Base-by-base conservation (phyloP, 2,888 invertebrate genomes). In the Cactoblastis cactorum region DNA sequence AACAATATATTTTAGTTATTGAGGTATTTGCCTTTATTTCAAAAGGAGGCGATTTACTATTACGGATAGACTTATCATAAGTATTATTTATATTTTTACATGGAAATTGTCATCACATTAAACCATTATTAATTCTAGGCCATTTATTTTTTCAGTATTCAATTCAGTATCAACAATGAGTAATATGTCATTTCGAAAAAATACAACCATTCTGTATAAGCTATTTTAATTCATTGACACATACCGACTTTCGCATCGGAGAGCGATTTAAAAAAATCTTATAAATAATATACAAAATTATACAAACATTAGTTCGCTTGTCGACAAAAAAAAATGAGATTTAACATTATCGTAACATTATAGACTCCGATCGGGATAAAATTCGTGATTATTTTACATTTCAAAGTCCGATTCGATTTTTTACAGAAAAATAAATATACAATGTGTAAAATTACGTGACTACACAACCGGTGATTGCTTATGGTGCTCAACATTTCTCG, bases 71-170 rank as follows among this genome's bases (percentile, higher is more conserved):
- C 86, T 89, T 87, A 87, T 74, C 78, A 68, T 74, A 78, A n/a
- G n/a, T n/a, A n/a, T 74, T 88, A 88, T 89, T 87, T 87, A 87
- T 87, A 87, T 89, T 87, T 88, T 88, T 87, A 89, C 88, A 89
- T 86, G 87, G 86, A 88, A 88, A 84, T 80, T 86, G 80, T 81
- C 85, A 88, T 88, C 87, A 87, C 87, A 87, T 80, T 83, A 83
- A 76, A 85, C 76, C 73, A 79, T 80, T 67, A 80, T 75, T 82
- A 80, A 78, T 74, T 71, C 83, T 86, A 87, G 88, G 86, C 88
- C 86, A 80, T 85, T 80, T 81, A 74, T 43, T 43, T 43, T 28
- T 43, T 77, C 79, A 81, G 77, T 82, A 79, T 76, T 83, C 74
- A 80, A 77, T 76, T 84, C 82, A 80, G 77, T 79, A 78, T 80